A percentile compares a stretch with the other conserved stretches of the same genome.
Evolutionary conservation across 2,888 invertebrate species (phyloP).

Genomic region (Copidosoma aretas): DNA sequence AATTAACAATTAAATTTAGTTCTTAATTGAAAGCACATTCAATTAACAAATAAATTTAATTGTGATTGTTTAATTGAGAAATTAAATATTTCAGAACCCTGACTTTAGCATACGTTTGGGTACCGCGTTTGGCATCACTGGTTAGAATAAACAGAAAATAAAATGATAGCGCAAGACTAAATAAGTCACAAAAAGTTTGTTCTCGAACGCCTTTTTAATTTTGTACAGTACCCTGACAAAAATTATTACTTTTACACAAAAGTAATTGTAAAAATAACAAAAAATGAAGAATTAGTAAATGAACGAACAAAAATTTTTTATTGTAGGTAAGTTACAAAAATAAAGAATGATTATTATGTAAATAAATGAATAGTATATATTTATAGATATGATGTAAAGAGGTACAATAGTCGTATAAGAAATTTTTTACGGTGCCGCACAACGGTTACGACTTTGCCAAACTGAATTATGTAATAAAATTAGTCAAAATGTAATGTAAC

Average conservation of each 20-base stretch:
- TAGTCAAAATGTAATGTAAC: slow-evolving; percentile 21
- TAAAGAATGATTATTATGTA: slow-evolving; percentile 32
- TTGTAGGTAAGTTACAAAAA: slow-evolving; percentile 13
- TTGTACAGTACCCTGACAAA: slow-evolving; percentile 27
- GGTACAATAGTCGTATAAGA: slow-evolving; percentile 1
- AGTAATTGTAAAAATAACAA: no score
- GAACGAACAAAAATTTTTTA: slow-evolving; percentile 24
- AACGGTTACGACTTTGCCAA: slow-evolving; percentile 38
- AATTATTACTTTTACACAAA: slow-evolving; percentile 32
- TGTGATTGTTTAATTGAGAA: no score
- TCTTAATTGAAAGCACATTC: no score
- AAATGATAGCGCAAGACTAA: no score
- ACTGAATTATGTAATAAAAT: slow-evolving; percentile 23
- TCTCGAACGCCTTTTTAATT: slow-evolving; percentile 22
- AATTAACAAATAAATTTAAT: no score
- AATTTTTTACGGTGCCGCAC: slow-evolving; percentile 37
- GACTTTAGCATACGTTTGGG: no score
- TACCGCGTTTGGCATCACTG: no score
- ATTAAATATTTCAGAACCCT: no score
- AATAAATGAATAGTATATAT: slow-evolving; percentile 35
- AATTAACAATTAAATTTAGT: no score
- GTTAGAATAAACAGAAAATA: no score
- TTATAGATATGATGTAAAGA: slow-evolving; percentile 19
- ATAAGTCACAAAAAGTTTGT: background rate
- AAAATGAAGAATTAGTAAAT: slow-evolving; percentile 20